Conservation (phyloP, 2,797 vertebrate species). For the Xenentodon cancila region DNA sequence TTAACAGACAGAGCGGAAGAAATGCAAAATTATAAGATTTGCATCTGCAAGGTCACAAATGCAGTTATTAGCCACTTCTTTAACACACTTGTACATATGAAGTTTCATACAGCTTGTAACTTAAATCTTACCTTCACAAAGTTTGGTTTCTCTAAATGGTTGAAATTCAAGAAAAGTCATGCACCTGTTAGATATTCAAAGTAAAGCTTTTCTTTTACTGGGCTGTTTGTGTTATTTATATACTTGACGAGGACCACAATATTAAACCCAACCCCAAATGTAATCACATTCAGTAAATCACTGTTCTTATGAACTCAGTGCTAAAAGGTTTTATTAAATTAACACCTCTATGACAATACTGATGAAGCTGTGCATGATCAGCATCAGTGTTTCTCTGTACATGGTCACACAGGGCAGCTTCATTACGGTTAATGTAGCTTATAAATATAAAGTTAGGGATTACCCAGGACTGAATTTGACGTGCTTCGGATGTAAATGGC, state of each 20-base stretch:
- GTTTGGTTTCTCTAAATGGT: too few relatives aligned
- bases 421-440: neutral
- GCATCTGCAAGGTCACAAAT: neutral
- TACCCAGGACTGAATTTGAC: neutral
- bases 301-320: neutral
- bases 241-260: neutral
- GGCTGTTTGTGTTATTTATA: neutral
- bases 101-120: too few relatives aligned
- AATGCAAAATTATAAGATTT: neutral
- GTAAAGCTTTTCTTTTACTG: neutral
- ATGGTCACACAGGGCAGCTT: too few relatives aligned
- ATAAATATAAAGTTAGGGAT: conserved; percentile 14
- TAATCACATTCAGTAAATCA: neutral
- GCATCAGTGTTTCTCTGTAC: too few relatives aligned
- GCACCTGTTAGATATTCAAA: neutral
- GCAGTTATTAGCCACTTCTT: neutral
- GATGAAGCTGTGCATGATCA: neutral
- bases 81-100: too few relatives aligned
- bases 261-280: neutral
- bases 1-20: too few relatives aligned
- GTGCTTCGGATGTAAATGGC: neutral
- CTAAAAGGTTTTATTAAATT: conserved; percentile 13
- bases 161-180: too few relatives aligned
- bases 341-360: conserved; percentile 5
- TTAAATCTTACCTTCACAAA: too few relatives aligned